Percentiles rank a stretch among this genome's conserved stretches.
These are phyloP conservation scores for Equus przewalskii DNA, from an alignment of 2,113 vertebrate species.

Conservation along the genomic window DNA sequence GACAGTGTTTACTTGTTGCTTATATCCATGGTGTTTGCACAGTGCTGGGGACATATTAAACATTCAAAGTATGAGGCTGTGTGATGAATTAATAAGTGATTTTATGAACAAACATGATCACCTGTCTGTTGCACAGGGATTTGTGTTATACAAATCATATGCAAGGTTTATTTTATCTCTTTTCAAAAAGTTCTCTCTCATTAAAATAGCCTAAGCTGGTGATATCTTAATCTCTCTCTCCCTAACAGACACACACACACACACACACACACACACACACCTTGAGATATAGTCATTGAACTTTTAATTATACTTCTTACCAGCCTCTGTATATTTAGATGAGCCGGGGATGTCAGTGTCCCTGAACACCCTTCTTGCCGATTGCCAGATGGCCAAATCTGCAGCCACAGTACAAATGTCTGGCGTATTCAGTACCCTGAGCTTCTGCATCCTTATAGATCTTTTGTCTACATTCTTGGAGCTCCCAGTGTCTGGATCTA, in stretches of 20 bases:
- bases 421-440: neutral
- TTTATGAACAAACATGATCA: neutral
- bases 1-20: conserved; percentile 35
- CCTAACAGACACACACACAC: neutral
- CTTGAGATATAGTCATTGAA: neutral
- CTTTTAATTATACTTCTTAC: neutral
- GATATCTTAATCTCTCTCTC: no score
- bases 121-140: neutral
- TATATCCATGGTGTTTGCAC: neutral
- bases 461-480: conserved; percentile 39
- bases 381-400: neutral
- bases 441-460: neutral
- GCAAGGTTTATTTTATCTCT: neutral
- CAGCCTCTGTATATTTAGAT: neutral
- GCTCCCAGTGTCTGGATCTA: neutral
- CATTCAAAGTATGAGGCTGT: neutral
- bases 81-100: conserved; percentile 47
- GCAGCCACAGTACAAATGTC: neutral
- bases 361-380: neutral
- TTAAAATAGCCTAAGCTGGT: neutral
- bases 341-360: neutral
- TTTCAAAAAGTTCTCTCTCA: conserved; percentile 33
- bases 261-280: neutral
- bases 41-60: neutral
- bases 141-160: neutral